Conservation (phyloP, 2,797 vertebrate genomes). For the Malurus leucopterus region DNA sequence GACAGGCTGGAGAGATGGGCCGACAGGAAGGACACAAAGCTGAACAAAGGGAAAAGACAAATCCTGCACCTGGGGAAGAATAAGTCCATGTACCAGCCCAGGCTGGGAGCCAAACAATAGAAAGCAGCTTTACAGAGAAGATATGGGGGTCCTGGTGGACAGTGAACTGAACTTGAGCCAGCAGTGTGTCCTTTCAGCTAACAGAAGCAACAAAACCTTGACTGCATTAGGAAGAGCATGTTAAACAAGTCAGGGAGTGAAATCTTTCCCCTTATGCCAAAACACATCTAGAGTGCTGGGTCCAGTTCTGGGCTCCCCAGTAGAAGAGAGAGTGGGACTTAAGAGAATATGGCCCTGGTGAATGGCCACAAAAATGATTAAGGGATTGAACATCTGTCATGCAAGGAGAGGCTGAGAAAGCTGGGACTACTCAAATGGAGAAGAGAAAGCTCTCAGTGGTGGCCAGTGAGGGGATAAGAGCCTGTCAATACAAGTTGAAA, state of each 20-base stretch:
- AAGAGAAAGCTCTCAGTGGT: not conserved
- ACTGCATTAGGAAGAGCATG: not conserved
- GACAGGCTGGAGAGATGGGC: not conserved
- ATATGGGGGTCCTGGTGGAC: not conserved
- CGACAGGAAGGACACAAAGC: not conserved
- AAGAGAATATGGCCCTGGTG: not conserved
- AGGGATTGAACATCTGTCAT: not conserved
- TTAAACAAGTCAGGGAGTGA: not conserved
- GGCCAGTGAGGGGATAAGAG: not conserved
- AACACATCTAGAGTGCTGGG: not conserved
- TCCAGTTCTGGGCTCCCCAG: not conserved
- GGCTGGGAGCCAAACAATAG: fast-evolving
- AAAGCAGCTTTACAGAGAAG: not conserved
- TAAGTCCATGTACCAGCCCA: not conserved
- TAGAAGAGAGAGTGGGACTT: not conserved
- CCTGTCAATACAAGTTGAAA: not conserved
- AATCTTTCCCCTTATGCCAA: not conserved
- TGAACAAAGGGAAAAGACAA: not conserved
- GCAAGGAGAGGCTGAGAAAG: not conserved
- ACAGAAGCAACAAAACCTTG: not conserved
- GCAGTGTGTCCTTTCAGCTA: not conserved
- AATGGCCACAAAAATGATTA: not conserved
- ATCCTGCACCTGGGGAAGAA: not conserved
- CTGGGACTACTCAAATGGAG: not conserved
- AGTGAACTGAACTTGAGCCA: not conserved